Base-by-base conservation (phyloP, 1,140 invertebrate species). In the Himalopsyche phryganea region DNA sequence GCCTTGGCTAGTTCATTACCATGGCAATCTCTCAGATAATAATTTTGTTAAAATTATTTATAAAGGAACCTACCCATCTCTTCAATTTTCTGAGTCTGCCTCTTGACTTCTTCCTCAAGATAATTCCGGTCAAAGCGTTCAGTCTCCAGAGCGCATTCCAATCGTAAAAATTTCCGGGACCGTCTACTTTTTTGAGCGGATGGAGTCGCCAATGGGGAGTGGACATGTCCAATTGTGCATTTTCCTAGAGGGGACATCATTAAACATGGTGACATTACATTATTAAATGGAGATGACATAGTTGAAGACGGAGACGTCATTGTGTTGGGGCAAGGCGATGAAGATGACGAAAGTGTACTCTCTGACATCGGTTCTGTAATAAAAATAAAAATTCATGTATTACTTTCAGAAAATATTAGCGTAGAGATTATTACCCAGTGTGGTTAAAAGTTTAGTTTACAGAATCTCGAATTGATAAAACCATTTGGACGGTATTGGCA, bases 91-190 rank as follows among this genome's bases (percentile, higher is more conserved):
- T 5, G 32, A 11, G 3, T 19, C 20, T 49, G 49, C 18, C 58
- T 6, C 3, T 45, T 23, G 7, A 64, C 19, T 47, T 64, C 62
- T 17, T 64, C 62, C 35, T 64, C 58, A 14, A 64, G 50, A 20
- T 49, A 64, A 14, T 38, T 58, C 9, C 54, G 41, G 45, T 64
- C 62, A 40, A 64, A 64, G 11, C 58, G 33, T 51, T 64, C 62
- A 7, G 62, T 50, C 6, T 54, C 62, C 17, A 64, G 51, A 9
- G 50, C 58, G 11, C 54, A 57, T 18, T 64, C 58, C 33, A 64
- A 33, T 2, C 50, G 41, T 38, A 58, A 32, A n/a, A 64, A 20
- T 17, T 47, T 42, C 6, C 54, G 32, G 13, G 58, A 60, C 5
- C 47, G 56, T 17, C 44, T 50, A 23, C 23, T 10, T 18, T 38